phyloP scores from a whole-genome alignment of 1,140 invertebrate genomes.

The Campoletis sonorensis region DNA sequence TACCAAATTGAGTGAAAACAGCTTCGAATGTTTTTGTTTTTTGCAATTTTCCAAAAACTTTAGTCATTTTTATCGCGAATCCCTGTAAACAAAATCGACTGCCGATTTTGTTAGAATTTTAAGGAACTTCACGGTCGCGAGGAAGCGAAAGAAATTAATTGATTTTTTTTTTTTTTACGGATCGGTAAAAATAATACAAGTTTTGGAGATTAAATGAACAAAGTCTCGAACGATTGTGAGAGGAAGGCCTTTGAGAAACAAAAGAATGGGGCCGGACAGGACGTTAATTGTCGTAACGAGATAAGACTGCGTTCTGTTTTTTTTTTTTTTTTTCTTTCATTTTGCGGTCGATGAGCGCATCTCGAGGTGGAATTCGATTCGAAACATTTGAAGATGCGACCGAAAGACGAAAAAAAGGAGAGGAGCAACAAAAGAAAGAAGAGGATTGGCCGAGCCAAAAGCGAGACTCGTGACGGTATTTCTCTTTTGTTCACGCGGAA shows the following conservation, averaged over 20 bases:
- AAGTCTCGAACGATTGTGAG: not conserved
- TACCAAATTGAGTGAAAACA: not conserved
- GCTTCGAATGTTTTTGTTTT: too few species aligned
- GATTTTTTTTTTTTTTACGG: too few species aligned
- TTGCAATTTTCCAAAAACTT: too few species aligned
- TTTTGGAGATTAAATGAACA: not conserved
- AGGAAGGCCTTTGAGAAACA: not conserved
- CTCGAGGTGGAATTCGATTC: not conserved
- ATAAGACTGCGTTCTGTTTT: conserved; percentile 9
- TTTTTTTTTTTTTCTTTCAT: too few species aligned
- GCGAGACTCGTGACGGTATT: conserved; percentile 2
- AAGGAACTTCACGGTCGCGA: too few species aligned
- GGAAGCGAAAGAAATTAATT: too few species aligned
- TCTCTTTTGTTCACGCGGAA: conserved; percentile 14
- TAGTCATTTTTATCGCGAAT: too few species aligned
- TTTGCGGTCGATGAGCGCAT: not conserved
- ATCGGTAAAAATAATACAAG: too few species aligned
- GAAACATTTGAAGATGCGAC: conserved; percentile 6
- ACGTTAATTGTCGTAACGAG: conserved; percentile 25
- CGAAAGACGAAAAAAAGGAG: not conserved
- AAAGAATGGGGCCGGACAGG: not conserved
- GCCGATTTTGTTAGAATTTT: too few species aligned
- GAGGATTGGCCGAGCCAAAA: not conserved
- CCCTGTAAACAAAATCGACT: too few species aligned
- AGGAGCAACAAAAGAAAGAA: not conserved